Percentiles rank a stretch among this genome's conserved stretches.
Conservation (phyloP, 1,140 invertebrate genomes). For the Orius laevigatus region DNA sequence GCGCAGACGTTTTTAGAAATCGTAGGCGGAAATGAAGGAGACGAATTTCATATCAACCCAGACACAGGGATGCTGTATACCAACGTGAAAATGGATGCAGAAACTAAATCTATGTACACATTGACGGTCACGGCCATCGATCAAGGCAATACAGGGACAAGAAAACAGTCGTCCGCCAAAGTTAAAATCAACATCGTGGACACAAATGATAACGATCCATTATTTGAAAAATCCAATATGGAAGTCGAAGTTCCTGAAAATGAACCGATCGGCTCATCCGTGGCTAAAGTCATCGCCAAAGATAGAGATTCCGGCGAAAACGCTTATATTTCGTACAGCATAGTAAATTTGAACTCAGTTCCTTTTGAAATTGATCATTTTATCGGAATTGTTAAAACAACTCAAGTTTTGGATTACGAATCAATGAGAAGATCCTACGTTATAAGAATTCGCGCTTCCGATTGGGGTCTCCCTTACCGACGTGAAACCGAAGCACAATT, state of each 20-base stretch:
- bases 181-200: constrained; percentile 77
- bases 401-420: constrained; percentile 75
- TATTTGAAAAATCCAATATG: constrained; percentile 55
- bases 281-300: constrained; percentile 63
- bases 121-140: constrained; percentile 82
- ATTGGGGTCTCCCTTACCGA: constrained; percentile 83
- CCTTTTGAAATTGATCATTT: constrained; percentile 95
- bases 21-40: constrained; percentile 78
- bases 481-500: constrained; percentile 78
- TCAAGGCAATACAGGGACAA: constrained; percentile 63
- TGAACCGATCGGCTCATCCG: constrained; percentile 62
- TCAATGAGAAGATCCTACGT: constrained; percentile 68
- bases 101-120: constrained; percentile 73
- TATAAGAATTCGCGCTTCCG: constrained; percentile 72
- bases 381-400: constrained; percentile 71
- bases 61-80: constrained; percentile 83
- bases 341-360: constrained; percentile 72
- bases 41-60: constrained; percentile 72
- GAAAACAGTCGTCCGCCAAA: constrained; percentile 75
- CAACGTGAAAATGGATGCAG: constrained; percentile 67
- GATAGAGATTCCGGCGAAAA: constrained; percentile 89
- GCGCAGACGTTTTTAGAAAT: constrained; percentile 74
- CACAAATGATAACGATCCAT: constrained; percentile 82
- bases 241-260: constrained; percentile 67
- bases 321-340: constrained; percentile 83